phyloP scores from a whole-genome alignment of 2,113 vertebrate species.

The Thomomys bottae region DNA sequence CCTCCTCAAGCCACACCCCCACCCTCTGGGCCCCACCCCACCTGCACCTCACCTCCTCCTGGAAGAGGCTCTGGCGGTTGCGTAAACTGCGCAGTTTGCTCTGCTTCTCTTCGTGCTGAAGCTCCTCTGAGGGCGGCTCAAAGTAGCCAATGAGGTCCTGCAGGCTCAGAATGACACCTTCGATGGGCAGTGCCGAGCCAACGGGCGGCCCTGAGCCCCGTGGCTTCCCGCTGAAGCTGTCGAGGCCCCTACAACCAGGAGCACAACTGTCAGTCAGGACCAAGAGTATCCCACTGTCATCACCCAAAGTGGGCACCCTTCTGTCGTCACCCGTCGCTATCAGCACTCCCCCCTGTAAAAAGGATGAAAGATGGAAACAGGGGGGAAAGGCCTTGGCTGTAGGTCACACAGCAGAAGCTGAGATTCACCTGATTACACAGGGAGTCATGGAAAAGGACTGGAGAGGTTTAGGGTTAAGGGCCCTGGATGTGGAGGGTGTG shows the following conservation, averaged over 20 bases:
- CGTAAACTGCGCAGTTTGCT: conserved; percentile 93
- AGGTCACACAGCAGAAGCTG: background rate
- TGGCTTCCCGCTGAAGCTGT: conserved; percentile 91
- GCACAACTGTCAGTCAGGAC: background rate
- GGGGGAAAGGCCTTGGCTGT: background rate
- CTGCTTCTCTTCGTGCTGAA: conserved; percentile 96
- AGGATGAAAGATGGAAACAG: background rate
- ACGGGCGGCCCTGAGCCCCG: conserved; percentile 83
- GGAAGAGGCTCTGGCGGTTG: conserved; percentile 95
- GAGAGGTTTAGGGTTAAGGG: background rate
- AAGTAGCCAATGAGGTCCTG: conserved; percentile 97
- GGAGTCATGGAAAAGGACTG: background rate
- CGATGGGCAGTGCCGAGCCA: conserved; percentile 88
- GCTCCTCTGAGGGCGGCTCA: conserved; percentile 91
- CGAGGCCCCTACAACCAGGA: conserved; percentile 86
- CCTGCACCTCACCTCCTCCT: conserved; percentile 89
- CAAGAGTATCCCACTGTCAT: background rate
- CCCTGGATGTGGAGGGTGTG: background rate
- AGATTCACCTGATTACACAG: background rate
- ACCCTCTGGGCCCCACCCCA: accelerated
- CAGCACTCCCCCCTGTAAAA: background rate
- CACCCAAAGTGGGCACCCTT: background rate
- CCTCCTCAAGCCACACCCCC: background rate
- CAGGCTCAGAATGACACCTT: conserved; percentile 92
- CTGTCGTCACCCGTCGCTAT: too few relatives aligned